Base-by-base conservation (phyloP, 2,888 invertebrate genomes). In the Cybosia mesomella region DNA sequence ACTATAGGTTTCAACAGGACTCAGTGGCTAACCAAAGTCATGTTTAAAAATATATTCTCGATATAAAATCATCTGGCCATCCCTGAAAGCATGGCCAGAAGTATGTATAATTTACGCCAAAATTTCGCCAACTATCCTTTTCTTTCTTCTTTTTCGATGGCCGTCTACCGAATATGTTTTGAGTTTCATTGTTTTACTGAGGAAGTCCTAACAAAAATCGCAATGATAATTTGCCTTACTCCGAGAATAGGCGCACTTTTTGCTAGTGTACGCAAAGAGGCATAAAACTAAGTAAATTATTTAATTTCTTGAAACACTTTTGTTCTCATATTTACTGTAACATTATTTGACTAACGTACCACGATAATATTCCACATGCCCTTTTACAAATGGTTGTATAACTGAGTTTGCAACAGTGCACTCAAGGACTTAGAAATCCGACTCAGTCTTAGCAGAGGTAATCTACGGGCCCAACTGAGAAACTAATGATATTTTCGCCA, bases 351-450 rank as follows among this genome's bases (percentile, higher is more conserved):
- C 65, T 63, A 74, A 66, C 67, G 73, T 70, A 61, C 73, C 70
- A 71, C 74, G 71, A 55, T 74, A 71, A 57, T 72, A 71, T 71
- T 72, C 68, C 54, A 66, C 71, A 39, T 69, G 74, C 73, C 82
- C 76, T 80, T 74, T 70, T 64, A 65, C 59, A 57, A 64, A 55
- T 32, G 58, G 54, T 72, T 69, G 67, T 65, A 72, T 67, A 72
- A 72, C 60, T 21, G 32, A 49, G 39, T 57, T 70, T 71, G 80
- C 76, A 82, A 81, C 81, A 82, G 71, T 59, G 63, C 34, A 59
- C 43, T 73, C 83, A 83, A 82, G 85, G 83, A 74, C 80, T 79
- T 82, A 82, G 83, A 85, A 85, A 85, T 76, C 70, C 39, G 67
- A 32, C 58, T 63, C 63, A 55, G 58, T 66, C 70, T 63, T 22